Percentiles rank a stretch among this genome's conserved stretches.
These are phyloP conservation scores for Pseudomyrmex sp. DNA, from an alignment of 1,140 invertebrate species.

Conservation along the genomic window DNA sequence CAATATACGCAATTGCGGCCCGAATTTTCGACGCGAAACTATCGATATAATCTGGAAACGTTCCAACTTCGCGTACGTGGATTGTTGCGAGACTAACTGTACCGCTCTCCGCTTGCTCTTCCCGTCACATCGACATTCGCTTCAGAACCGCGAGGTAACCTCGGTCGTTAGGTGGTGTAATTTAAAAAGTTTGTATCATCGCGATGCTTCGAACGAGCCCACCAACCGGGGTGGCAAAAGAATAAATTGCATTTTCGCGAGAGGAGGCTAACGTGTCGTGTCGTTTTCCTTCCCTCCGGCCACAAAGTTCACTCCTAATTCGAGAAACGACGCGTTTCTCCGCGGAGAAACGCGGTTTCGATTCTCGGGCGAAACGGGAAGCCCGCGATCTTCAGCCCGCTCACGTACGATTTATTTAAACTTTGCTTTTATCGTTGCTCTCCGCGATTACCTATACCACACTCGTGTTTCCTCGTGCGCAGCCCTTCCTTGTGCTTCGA, in stretches of 20 bases:
- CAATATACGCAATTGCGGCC: constrained; percentile 33
- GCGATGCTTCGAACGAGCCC: constrained; percentile 36
- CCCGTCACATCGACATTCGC: constrained; percentile 57
- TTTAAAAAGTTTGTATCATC: constrained; percentile 65
- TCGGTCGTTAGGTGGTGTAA: constrained; percentile 59
- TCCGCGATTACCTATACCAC: constrained; percentile 65
- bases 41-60: constrained; percentile 58
- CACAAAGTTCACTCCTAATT: constrained; percentile 60
- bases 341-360: constrained; percentile 25
- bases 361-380: constrained; percentile 55
- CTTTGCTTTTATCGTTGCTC: constrained; percentile 76
- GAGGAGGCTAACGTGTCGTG: constrained; percentile 60
- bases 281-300: constrained; percentile 60
- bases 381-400: constrained; percentile 56
- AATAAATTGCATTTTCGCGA: constrained; percentile 67
- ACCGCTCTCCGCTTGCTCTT: constrained; percentile 45
- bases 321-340: constrained; percentile 47
- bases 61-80: constrained; percentile 59
- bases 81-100: constrained; percentile 57
- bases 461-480: constrained; percentile 54
- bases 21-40: constrained; percentile 52
- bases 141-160: constrained; percentile 53
- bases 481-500: constrained; percentile 38
- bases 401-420: constrained; percentile 79
- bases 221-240: constrained; percentile 57